A percentile compares a stretch with the other conserved stretches of the same genome.
These are phyloP conservation scores for Galerucella pusilla DNA, from an alignment of 2,888 invertebrate genomes.

Conservation along the genomic window DNA sequence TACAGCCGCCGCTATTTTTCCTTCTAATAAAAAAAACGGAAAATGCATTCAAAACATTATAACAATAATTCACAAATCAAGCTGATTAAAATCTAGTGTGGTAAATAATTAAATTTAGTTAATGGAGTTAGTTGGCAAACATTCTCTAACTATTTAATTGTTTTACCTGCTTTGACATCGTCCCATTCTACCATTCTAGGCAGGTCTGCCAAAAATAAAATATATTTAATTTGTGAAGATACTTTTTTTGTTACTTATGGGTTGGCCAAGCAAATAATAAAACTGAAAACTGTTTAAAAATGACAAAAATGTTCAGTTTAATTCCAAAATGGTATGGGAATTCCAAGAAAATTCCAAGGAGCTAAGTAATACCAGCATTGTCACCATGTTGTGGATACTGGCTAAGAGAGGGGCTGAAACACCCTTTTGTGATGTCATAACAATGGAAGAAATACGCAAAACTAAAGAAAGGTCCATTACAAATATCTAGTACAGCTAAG, in stretches of 20 bases:
- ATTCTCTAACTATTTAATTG: background rate
- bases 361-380: too few relatives aligned
- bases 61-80: background rate
- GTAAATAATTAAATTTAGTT: background rate
- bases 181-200: conserved; percentile 46
- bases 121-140: background rate
- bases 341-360: too few relatives aligned
- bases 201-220: conserved; percentile 49
- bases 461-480: too few relatives aligned
- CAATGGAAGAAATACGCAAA: too few relatives aligned
- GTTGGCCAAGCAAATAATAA: background rate
- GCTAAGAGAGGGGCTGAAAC: too few relatives aligned
- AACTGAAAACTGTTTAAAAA: too few relatives aligned
- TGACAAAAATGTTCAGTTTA: too few relatives aligned
- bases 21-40: conserved; percentile 38
- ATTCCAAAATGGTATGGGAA: too few relatives aligned
- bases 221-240: background rate
- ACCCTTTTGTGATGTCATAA: too few relatives aligned
- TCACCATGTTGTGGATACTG: too few relatives aligned
- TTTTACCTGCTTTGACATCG: conserved; percentile 43
- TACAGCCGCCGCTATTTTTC: conserved; percentile 38
- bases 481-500: too few relatives aligned
- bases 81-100: background rate
- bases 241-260: background rate
- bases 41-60: background rate